Evolutionary conservation across 2,888 invertebrate genomes (phyloP).

Genomic region (Lucinisca nassula): DNA sequence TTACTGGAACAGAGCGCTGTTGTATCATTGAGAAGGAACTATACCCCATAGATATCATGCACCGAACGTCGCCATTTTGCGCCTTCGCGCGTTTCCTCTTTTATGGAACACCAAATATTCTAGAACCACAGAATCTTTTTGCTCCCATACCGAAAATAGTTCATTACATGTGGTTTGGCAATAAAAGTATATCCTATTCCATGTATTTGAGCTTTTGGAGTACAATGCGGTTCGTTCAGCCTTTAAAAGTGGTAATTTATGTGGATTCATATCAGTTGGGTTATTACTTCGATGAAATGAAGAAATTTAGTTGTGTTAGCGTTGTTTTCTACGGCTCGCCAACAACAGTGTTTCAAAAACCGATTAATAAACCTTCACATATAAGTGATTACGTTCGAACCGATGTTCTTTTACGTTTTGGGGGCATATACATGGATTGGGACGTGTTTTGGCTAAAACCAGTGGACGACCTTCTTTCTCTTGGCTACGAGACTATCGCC

Average conservation of each 20-base stretch:
- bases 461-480: not conserved
- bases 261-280: not conserved
- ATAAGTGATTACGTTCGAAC: constrained; percentile 82
- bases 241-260: not conserved
- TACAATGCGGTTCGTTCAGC: not conserved
- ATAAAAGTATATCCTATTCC: not conserved
- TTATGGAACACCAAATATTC: not conserved
- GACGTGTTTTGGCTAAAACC: constrained; percentile 73
- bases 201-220: constrained; percentile 13
- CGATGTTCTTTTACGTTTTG: constrained; percentile 82
- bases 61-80: not conserved
- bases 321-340: not conserved
- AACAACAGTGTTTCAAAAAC: not conserved
- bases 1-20: not conserved
- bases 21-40: not conserved
- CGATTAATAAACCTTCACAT: constrained; percentile 40
- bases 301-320: not conserved
- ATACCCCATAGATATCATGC: not conserved
- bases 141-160: constrained; percentile 14
- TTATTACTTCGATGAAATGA: not conserved
- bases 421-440: constrained; percentile 84
- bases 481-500: not conserved
- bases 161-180: constrained; percentile 4
- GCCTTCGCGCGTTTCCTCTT: not conserved
- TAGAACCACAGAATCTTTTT: not conserved